Conservation (phyloP, 2,113 vertebrate genomes). For the Peromyscus polionotus region DNA sequence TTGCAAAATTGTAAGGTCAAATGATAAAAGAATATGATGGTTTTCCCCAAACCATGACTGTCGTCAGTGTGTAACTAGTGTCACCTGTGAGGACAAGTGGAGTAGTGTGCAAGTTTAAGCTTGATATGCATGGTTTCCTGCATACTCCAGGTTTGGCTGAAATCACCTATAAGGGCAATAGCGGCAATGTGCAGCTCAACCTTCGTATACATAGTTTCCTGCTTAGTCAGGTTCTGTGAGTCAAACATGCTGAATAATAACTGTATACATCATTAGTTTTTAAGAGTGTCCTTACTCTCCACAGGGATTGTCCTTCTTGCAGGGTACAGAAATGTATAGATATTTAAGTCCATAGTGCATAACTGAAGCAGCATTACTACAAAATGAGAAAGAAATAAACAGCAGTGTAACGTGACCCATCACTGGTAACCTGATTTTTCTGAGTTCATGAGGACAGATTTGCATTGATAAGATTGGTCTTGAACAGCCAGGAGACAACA, state of each 20-base stretch:
- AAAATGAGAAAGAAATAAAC: not conserved
- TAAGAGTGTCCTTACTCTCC: not conserved
- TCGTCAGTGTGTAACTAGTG: not conserved
- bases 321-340: not conserved
- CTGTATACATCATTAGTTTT: not conserved
- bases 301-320: not conserved
- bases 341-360: not conserved
- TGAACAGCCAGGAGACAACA: not conserved
- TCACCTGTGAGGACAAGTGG: fast-evolving
- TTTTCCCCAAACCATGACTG: not conserved
- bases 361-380: not conserved
- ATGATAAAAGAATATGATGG: not conserved
- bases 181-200: not conserved
- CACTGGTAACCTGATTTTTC: not conserved
- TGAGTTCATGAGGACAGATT: not conserved
- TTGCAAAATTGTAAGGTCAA: not conserved
- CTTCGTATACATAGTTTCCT: not conserved
- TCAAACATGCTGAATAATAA: not conserved
- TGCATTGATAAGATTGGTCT: not conserved
- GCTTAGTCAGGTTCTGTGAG: not conserved
- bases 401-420: not conserved
- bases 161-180: fast-evolving
- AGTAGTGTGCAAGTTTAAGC: not conserved
- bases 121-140: not conserved
- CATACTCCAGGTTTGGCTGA: not conserved